Conservation (phyloP, 37 sponge, comb jelly and placozoan genomes). For the Dysidea cf. avara region DNA sequence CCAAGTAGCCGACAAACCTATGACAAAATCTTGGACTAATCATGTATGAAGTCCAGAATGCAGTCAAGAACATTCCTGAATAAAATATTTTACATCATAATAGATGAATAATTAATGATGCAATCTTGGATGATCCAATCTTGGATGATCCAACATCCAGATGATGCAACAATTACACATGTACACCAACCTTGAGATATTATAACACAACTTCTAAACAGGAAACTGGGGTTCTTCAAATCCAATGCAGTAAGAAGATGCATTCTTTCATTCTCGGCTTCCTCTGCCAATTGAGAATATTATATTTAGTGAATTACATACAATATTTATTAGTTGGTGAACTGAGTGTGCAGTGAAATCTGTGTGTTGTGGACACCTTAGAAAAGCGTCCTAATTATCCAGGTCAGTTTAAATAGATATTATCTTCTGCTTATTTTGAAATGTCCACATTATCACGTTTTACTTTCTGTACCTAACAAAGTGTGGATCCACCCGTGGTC, state of each 20-base stretch:
- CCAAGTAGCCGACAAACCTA: constrained; percentile 88
- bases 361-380: no score
- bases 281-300: constrained; percentile 53
- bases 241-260: constrained; percentile 83
- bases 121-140: not conserved
- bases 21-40: constrained; percentile 86
- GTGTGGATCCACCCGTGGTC: constrained; percentile 97
- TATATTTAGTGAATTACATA: not conserved
- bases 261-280: constrained; percentile 96
- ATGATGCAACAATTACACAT: not conserved
- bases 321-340: not conserved
- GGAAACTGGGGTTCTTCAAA: constrained; percentile 57
- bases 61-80: constrained; percentile 73
- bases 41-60: constrained; percentile 71
- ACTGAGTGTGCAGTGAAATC: no score
- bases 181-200: constrained; percentile 70
- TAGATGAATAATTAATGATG: not conserved
- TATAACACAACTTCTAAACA: constrained; percentile 69
- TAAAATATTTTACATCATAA: not conserved
- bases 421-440: no score
- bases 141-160: not conserved
- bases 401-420: no score
- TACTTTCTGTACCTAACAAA: constrained; percentile 47
- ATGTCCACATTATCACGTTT: no score
- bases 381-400: no score